These are phyloP conservation scores for Sternotherus odoratus DNA, from an alignment of 2,797 vertebrate species.

Conservation along the genomic window DNA sequence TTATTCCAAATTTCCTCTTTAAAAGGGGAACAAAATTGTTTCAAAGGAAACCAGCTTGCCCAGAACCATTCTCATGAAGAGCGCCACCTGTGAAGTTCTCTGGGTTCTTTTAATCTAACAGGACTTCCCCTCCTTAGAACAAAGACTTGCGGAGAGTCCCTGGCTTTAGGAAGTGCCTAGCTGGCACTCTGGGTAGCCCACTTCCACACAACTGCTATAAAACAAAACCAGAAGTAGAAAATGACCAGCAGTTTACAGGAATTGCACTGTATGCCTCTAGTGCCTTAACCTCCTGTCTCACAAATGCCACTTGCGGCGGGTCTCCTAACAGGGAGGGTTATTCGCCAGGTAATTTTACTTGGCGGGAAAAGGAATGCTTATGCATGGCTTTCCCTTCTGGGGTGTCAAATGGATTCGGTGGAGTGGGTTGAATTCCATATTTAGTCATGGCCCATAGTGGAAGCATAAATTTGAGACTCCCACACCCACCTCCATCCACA, in stretches of 20 bases:
- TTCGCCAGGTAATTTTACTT: background rate
- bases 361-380: too few relatives aligned
- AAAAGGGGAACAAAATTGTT: background rate
- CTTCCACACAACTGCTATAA: rapidly evolving
- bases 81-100: background rate
- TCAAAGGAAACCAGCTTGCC: background rate
- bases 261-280: background rate
- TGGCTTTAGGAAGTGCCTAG: background rate
- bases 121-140: background rate
- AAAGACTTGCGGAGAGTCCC: background rate
- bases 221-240: background rate
- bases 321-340: background rate
- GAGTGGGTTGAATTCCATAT: background rate
- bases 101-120: slow-evolving; percentile 1
- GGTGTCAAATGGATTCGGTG: background rate
- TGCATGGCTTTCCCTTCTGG: too few relatives aligned
- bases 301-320: background rate
- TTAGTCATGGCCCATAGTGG: background rate
- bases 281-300: background rate
- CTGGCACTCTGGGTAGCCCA: background rate
- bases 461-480: background rate
- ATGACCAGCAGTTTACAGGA: background rate
- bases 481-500: background rate
- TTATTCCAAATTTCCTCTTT: background rate
- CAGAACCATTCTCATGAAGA: background rate